Percentiles rank a stretch among this genome's conserved stretches.
Evolutionary conservation across 1,140 invertebrate genomes (phyloP).

Genomic region (Zaprionus vittiger): DNA sequence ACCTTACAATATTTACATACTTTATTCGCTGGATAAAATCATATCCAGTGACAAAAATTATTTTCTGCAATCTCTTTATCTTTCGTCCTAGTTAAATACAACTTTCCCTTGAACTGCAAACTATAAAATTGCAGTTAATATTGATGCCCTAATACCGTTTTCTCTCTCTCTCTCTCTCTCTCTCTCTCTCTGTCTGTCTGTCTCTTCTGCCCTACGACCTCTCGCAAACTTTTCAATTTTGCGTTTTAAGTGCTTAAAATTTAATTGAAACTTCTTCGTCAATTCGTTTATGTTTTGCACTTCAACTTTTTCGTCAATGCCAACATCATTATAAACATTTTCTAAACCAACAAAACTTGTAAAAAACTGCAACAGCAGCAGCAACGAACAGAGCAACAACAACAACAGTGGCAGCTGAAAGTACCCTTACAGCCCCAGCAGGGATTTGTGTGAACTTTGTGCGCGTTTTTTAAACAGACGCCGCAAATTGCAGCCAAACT

Average conservation of each 20-base stretch:
- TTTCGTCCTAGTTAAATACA: too few relatives aligned
- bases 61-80: too few relatives aligned
- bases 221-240: constrained; percentile 4
- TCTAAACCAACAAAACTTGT: constrained; percentile 46
- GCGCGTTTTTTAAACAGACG: constrained; percentile 48
- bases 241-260: constrained; percentile 17
- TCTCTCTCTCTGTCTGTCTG: too few relatives aligned
- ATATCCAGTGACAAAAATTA: too few relatives aligned
- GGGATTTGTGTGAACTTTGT: constrained; percentile 41
- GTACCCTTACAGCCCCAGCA: constrained; percentile 23
- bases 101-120: too few relatives aligned
- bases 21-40: too few relatives aligned
- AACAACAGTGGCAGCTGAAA: constrained; percentile 3
- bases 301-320: constrained; percentile 17
- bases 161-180: too few relatives aligned
- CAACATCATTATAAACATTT: constrained; percentile 43
- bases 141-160: neutral
- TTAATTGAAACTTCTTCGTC: constrained; percentile 3
- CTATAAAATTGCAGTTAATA: neutral
- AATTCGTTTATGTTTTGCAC: constrained; percentile 24
- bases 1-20: too few relatives aligned
- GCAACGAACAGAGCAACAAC: neutral
- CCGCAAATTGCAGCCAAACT: constrained; percentile 55
- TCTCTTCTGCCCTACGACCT: neutral
- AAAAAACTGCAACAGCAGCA: constrained; percentile 22